Conservation (phyloP, 2,888 invertebrate species). For the Chymomyza amoena region DNA sequence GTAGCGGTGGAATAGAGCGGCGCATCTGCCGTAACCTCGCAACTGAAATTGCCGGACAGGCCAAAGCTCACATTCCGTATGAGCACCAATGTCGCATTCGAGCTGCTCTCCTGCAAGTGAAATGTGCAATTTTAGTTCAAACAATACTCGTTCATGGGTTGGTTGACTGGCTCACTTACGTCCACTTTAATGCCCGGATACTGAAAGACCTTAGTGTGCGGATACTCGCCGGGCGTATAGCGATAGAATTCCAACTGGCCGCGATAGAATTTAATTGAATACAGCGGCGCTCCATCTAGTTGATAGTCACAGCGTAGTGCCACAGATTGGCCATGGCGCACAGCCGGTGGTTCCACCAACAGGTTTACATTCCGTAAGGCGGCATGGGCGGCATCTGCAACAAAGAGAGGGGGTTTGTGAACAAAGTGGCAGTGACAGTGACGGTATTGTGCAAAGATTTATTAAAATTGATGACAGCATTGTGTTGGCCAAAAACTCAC, state of each 20-base stretch:
- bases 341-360: conserved; percentile 82
- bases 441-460: conserved; percentile 35
- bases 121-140: background rate
- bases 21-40: conserved; percentile 85
- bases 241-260: conserved; percentile 85
- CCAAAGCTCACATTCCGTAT: conserved; percentile 84
- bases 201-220: conserved; percentile 83
- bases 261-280: conserved; percentile 86
- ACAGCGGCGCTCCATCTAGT: conserved; percentile 84
- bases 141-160: background rate
- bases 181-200: conserved; percentile 84
- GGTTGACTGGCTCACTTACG: conserved; percentile 79
- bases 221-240: conserved; percentile 83
- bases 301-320: conserved; percentile 83
- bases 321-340: conserved; percentile 82
- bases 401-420: conserved; percentile 15
- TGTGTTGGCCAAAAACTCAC: conserved; percentile 8
- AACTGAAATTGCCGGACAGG: conserved; percentile 85
- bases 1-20: conserved; percentile 84
- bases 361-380: conserved; percentile 78
- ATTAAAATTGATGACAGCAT: conserved; percentile 49
- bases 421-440: background rate
- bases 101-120: conserved; percentile 82
- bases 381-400: conserved; percentile 80
- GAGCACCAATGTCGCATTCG: conserved; percentile 85